Evolutionary conservation across 2,888 invertebrate species (phyloP).

Genomic region (Scaeva pyrastri): DNA sequence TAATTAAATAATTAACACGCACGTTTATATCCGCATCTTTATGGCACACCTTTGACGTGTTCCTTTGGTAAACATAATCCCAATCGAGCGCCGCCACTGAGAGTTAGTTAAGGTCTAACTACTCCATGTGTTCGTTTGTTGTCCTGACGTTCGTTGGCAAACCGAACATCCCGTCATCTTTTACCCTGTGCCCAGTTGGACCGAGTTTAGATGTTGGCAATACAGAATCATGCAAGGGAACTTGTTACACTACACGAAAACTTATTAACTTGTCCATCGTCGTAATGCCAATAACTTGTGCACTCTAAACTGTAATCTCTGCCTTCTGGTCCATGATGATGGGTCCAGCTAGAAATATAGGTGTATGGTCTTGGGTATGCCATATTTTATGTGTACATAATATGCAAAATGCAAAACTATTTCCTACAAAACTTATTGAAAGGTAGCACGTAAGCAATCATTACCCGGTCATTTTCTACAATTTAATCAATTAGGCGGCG

Average conservation of each 20-base stretch:
- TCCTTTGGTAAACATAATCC: slow-evolving; percentile 46
- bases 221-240: slow-evolving; percentile 52
- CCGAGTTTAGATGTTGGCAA: not conserved
- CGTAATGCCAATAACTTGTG: slow-evolving; percentile 68
- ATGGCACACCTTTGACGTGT: slow-evolving; percentile 67
- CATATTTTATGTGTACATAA: not conserved
- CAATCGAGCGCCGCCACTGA: slow-evolving; percentile 15
- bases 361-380: too few relatives aligned
- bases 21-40: slow-evolving; percentile 73
- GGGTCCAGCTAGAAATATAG: not conserved
- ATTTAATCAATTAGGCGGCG: slow-evolving; percentile 74
- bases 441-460: slow-evolving; percentile 73
- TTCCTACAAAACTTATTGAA: slow-evolving; percentile 65
- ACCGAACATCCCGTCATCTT: slow-evolving; percentile 44
- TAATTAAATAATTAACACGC: slow-evolving; percentile 76
- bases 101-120: not conserved
- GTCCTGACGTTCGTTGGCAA: not conserved
- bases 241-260: slow-evolving; percentile 67
- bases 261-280: slow-evolving; percentile 70
- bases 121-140: too few relatives aligned
- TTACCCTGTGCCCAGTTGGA: not conserved
- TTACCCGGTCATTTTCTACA: slow-evolving; percentile 70
- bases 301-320: slow-evolving; percentile 66
- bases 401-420: slow-evolving; percentile 28
- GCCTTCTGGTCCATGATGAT: slow-evolving; percentile 17